A percentile compares a stretch with the other conserved stretches of the same genome.
Evolutionary conservation across 1,140 invertebrate species (phyloP).

Genomic region (Drosophila athabasca): DNA sequence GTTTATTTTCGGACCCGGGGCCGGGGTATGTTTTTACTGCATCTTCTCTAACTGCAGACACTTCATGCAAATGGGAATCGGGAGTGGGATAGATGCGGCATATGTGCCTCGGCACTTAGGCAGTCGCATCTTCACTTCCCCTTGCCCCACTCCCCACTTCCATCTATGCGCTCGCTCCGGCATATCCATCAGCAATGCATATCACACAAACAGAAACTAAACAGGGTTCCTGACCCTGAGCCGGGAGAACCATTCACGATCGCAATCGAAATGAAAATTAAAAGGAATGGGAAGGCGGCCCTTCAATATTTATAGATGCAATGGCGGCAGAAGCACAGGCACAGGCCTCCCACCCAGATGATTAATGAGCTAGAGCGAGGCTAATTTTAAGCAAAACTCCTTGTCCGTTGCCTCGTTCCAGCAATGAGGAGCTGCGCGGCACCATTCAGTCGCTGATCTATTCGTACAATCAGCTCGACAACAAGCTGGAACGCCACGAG

Average conservation of each 20-base stretch:
- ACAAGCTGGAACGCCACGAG: conserved; percentile 94
- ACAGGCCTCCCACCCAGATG: conserved; percentile 25
- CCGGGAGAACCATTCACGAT: conserved; percentile 23
- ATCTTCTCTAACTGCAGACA: conserved; percentile 17
- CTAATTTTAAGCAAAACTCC: conserved; percentile 45
- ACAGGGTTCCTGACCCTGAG: conserved; percentile 77
- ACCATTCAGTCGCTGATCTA: conserved; percentile 92
- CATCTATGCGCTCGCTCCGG: conserved; percentile 18
- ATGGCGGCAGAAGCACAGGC: conserved; percentile 6
- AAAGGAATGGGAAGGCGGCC: conserved; percentile 9
- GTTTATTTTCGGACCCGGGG: conserved; percentile 66
- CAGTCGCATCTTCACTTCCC: conserved; percentile 1
- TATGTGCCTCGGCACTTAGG: conserved; percentile 48
- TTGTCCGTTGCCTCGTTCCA: conserved; percentile 78
- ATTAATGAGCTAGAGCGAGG: conserved; percentile 41
- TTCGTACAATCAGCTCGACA: conserved; percentile 90
- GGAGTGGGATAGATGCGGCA: conserved; percentile 28
- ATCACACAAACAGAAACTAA: conserved; percentile 54
- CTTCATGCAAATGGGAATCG: conserved; percentile 64
- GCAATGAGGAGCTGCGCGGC: conserved; percentile 92
- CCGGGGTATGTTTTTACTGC: conserved; percentile 38
- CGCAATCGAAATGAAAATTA: conserved; percentile 8
- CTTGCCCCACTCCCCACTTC: neutral
- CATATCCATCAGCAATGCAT: conserved; percentile 66
- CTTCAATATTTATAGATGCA: conserved; percentile 50